These are phyloP conservation scores for Pardalotus punctatus DNA, from an alignment of 2,113 vertebrate genomes.

Conservation along the genomic window DNA sequence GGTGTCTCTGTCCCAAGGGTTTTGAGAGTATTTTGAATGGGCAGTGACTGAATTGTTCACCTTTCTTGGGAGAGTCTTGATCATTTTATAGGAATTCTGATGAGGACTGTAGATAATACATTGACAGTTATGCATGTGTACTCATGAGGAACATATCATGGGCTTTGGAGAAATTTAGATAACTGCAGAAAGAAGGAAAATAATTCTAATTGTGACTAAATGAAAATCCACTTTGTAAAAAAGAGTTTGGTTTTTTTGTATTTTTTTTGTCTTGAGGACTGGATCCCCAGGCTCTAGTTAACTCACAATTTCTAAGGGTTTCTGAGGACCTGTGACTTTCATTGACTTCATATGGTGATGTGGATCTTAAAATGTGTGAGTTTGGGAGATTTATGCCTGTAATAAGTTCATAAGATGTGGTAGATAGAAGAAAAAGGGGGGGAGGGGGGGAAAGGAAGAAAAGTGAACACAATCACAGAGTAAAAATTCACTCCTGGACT, in stretches of 20 bases:
- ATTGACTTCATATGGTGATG: background rate
- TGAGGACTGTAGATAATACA: background rate
- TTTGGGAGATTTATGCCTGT: background rate
- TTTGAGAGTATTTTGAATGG: background rate
- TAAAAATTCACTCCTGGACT: background rate
- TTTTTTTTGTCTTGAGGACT: background rate
- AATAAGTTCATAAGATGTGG: background rate
- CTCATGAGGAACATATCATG: background rate
- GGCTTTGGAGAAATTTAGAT: background rate
- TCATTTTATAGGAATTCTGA: background rate
- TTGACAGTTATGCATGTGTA: background rate
- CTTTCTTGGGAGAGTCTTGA: background rate
- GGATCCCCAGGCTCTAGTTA: background rate
- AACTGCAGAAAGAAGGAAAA: background rate
- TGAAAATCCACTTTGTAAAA: background rate
- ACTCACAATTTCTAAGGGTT: background rate
- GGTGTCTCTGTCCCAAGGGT: rapidly evolving
- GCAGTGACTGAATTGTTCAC: background rate
- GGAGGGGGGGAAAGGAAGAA: background rate
- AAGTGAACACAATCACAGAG: background rate
- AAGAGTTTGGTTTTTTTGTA: background rate
- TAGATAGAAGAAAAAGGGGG: background rate
- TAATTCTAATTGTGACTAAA: background rate
- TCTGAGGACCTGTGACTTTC: background rate
- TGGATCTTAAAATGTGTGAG: background rate